Conservation (phyloP, 2,797 vertebrate genomes). For the Notolepis coatsorum region DNA sequence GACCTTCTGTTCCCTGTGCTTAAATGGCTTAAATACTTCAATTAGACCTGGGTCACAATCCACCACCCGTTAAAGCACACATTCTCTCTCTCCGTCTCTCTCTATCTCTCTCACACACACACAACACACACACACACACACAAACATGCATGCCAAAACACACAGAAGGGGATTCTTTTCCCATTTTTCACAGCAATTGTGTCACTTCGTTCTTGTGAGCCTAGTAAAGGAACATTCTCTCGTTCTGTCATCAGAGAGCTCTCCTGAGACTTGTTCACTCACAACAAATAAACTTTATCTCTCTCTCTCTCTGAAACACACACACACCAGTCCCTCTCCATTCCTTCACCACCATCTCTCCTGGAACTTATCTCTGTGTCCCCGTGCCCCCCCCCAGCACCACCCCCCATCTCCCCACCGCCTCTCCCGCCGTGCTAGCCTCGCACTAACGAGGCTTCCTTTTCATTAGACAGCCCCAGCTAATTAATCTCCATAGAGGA, state of each 20-base stretch:
- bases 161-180: slow-evolving; percentile 20
- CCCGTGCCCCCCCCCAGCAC: slow-evolving; percentile 20
- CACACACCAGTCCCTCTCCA: background rate
- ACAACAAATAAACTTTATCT: slow-evolving; percentile 58
- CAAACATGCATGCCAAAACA: slow-evolving; percentile 23
- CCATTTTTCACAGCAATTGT: too few species aligned
- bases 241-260: slow-evolving; percentile 3
- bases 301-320: background rate
- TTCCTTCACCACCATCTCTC: slow-evolving; percentile 36
- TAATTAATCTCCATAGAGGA: slow-evolving; percentile 87
- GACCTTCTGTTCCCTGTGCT: slow-evolving; percentile 83
- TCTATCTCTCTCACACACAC: slow-evolving; percentile 39
- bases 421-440: slow-evolving; percentile 70
- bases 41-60: slow-evolving; percentile 84
- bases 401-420: slow-evolving; percentile 9
- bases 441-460: slow-evolving; percentile 77
- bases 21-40: slow-evolving; percentile 83
- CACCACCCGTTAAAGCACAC: slow-evolving; percentile 79
- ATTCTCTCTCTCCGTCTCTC: slow-evolving; percentile 54
- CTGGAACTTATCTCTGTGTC: slow-evolving; percentile 63
- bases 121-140: slow-evolving; percentile 26
- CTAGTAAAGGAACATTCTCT: background rate
- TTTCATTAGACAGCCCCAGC: slow-evolving; percentile 84
- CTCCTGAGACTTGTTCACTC: slow-evolving; percentile 16
- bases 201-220: slow-evolving; percentile 17